These are phyloP conservation scores for Xiphophorus birchmanni DNA, from an alignment of 2,797 vertebrate species.

Conservation along the genomic window DNA sequence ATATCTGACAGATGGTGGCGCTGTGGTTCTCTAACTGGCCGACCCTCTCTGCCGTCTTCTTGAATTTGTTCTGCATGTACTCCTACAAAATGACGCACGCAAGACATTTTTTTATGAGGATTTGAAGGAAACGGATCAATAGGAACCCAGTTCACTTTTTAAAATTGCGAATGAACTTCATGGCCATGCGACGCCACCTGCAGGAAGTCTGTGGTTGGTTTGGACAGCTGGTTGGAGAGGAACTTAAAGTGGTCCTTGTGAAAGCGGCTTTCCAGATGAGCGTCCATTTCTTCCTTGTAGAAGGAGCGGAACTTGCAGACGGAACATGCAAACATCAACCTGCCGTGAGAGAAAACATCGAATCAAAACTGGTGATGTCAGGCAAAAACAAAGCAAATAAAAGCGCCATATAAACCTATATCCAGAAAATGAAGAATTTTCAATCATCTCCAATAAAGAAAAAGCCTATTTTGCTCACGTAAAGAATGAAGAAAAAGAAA, in stretches of 20 bases:
- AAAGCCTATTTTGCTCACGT: too few relatives aligned
- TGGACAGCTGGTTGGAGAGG: conserved; percentile 88
- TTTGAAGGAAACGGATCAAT: neutral
- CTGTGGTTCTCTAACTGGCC: conserved; percentile 86
- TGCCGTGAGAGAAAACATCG: conserved; percentile 47
- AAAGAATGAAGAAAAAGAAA: too few relatives aligned
- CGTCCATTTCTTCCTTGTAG: conserved; percentile 91
- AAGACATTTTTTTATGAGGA: neutral
- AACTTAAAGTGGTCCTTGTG: conserved; percentile 95
- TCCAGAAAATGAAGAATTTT: neutral
- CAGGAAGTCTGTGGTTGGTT: conserved; percentile 92
- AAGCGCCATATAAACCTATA: neutral
- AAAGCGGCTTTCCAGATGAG: conserved; percentile 91
- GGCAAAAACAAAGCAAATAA: neutral
- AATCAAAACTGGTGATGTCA: neutral
- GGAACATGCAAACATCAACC: conserved; percentile 93
- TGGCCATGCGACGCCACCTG: conserved; percentile 76
- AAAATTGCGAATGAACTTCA: neutral
- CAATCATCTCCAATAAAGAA: neutral
- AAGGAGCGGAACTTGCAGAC: conserved; percentile 94
- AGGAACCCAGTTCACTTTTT: neutral
- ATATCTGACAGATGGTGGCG: conserved; percentile 89
- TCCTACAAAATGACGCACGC: conserved; percentile 75
- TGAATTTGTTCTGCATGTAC: conserved; percentile 88
- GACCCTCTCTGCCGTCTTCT: conserved; percentile 88